A percentile compares a stretch with the other conserved stretches of the same genome.
Conservation (phyloP, 2,888 invertebrate species). For the Erebia aethiops region DNA sequence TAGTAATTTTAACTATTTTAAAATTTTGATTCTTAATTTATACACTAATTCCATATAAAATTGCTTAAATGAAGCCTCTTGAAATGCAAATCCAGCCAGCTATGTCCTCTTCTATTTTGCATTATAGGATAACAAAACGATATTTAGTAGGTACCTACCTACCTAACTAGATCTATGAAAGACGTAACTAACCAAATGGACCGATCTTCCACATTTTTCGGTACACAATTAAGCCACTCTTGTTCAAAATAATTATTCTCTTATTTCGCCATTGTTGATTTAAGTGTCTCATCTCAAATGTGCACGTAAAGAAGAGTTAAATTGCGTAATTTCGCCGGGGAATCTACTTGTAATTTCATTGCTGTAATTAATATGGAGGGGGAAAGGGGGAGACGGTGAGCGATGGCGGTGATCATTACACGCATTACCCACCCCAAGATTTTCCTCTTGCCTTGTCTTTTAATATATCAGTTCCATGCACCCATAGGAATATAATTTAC, state of each 20-base stretch:
- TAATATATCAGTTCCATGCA: conserved; percentile 7
- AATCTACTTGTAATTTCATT: conserved; percentile 65
- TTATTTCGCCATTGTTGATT: conserved; percentile 26
- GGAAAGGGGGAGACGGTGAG: conserved; percentile 61
- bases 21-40: too few species aligned
- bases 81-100: too few species aligned
- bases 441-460: conserved; percentile 42
- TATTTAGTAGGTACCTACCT: too few species aligned
- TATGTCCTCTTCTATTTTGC: too few species aligned
- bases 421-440: conserved; percentile 65
- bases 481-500: background rate
- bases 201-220: conserved; percentile 8
- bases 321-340: conserved; percentile 54
- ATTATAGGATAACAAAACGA: too few species aligned
- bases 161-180: too few species aligned
- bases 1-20: too few species aligned
- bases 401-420: conserved; percentile 75
- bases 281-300: conserved; percentile 22
- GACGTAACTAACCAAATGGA: background rate
- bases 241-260: conserved; percentile 19
- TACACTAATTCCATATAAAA: too few species aligned
- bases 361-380: conserved; percentile 66
- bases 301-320: conserved; percentile 30
- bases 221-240: conserved; percentile 1
- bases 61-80: too few species aligned